Conservation (phyloP, 2,797 vertebrate genomes). For the Acestrorhynchus altus region DNA sequence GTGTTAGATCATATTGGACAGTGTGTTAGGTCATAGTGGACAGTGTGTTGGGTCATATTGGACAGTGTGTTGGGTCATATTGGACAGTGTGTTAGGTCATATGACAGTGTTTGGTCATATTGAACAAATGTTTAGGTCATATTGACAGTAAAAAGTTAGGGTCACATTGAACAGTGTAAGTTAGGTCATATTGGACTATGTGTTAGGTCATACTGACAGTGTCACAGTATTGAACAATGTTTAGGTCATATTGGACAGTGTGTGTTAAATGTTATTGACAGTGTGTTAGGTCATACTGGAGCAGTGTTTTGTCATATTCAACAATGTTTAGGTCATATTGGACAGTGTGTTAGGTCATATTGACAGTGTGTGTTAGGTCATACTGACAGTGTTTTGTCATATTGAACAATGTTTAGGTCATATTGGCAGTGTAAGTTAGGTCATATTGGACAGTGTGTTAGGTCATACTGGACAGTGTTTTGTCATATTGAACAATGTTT, state of each 20-base stretch:
- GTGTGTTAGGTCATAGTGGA: not conserved
- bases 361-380: not conserved
- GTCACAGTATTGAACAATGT: not conserved
- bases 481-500: not conserved
- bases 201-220: not conserved
- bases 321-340: not conserved
- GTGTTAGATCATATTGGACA: not conserved
- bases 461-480: not conserved
- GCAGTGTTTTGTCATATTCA: not conserved
- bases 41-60: not conserved
- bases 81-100: not conserved
- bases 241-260: not conserved
- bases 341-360: not conserved
- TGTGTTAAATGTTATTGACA: too few species aligned
- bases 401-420: not conserved
- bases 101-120: not conserved
- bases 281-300: not conserved
- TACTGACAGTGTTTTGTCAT: not conserved
- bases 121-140: not conserved
- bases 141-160: too few species aligned
- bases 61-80: not conserved
- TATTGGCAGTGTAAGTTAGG: not conserved
- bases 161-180: too few species aligned
- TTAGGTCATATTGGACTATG: not conserved
- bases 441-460: not conserved